phyloP scores from a whole-genome alignment of 1,140 invertebrate species.

The Trichogramma pretiosum region DNA sequence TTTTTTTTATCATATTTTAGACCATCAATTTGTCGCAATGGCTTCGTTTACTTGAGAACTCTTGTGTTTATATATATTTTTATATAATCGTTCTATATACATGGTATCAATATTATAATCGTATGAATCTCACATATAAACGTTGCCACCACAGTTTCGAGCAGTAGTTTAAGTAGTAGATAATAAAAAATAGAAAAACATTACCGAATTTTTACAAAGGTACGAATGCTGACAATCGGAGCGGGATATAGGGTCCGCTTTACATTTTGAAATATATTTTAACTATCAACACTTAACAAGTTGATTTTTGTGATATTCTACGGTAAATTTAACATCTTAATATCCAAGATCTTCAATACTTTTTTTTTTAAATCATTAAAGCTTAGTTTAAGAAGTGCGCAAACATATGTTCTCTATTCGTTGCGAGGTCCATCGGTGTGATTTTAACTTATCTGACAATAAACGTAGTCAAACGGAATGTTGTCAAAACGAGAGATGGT shows the following conservation, averaged over 20 bases:
- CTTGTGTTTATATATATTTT: conserved; percentile 6
- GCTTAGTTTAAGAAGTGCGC: too few relatives aligned
- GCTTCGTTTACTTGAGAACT: too few relatives aligned
- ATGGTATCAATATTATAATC: conserved; percentile 14
- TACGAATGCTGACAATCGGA: conserved; percentile 16
- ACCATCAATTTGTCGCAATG: conserved; percentile 8
- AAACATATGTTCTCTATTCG: too few relatives aligned
- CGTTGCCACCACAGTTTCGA: conserved; percentile 1
- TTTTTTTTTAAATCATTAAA: too few relatives aligned
- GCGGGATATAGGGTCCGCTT: conserved; percentile 1
- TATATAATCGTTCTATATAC: conserved; percentile 11
- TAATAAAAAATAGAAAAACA: conserved; percentile 19
- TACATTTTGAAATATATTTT: conserved; percentile 4
- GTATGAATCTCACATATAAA: conserved; percentile 10
- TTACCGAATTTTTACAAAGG: conserved; percentile 19
- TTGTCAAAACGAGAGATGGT: too few relatives aligned
- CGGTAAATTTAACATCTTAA: too few relatives aligned
- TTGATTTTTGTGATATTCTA: background rate
- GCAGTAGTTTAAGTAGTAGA: conserved; percentile 11
- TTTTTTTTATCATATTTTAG: too few relatives aligned
- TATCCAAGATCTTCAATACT: too few relatives aligned
- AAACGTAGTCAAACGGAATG: conserved; percentile 14
- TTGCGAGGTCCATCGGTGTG: conserved; percentile 16
- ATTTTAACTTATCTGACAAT: too few relatives aligned
- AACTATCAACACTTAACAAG: conserved; percentile 8